Evolutionary conservation across 2,888 invertebrate species (phyloP).

Genomic region (Drosophila trichaetosa): DNA sequence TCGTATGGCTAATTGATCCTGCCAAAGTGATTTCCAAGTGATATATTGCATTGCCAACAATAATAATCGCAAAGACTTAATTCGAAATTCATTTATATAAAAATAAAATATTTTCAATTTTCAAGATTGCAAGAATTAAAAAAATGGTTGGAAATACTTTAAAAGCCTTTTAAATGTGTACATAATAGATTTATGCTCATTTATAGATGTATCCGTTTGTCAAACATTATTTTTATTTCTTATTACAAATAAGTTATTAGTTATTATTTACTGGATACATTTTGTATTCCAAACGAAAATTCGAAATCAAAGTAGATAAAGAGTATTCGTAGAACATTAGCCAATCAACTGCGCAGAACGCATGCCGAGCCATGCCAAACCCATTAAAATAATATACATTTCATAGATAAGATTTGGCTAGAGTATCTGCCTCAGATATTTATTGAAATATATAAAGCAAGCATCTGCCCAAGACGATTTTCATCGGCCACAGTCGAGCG

Average conservation of each 20-base stretch:
- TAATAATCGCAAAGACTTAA: not conserved
- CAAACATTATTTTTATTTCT: not conserved
- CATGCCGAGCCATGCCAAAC: constrained; percentile 2
- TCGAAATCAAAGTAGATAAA: not conserved
- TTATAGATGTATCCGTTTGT: not conserved
- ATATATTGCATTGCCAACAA: not conserved
- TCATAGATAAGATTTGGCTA: constrained; percentile 26
- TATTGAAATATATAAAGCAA: constrained; percentile 47
- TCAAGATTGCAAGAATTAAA: not conserved
- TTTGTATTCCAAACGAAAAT: not conserved
- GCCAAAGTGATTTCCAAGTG: constrained; percentile 1
- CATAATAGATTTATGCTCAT: not conserved
- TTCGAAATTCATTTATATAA: not conserved
- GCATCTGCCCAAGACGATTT: constrained; percentile 37
- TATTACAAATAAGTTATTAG: not conserved
- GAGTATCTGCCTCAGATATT: constrained; percentile 45
- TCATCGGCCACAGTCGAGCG: constrained; percentile 21
- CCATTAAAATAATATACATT: constrained; percentile 16
- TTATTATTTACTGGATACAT: not conserved
- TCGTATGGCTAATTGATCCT: constrained; percentile 19
- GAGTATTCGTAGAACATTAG: not conserved
- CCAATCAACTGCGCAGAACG: not conserved
- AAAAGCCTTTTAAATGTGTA: not conserved
- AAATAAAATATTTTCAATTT: not conserved
- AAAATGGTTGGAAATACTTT: not conserved